Conservation (phyloP, 2,113 vertebrate genomes). For the Phaetusa simplex region DNA sequence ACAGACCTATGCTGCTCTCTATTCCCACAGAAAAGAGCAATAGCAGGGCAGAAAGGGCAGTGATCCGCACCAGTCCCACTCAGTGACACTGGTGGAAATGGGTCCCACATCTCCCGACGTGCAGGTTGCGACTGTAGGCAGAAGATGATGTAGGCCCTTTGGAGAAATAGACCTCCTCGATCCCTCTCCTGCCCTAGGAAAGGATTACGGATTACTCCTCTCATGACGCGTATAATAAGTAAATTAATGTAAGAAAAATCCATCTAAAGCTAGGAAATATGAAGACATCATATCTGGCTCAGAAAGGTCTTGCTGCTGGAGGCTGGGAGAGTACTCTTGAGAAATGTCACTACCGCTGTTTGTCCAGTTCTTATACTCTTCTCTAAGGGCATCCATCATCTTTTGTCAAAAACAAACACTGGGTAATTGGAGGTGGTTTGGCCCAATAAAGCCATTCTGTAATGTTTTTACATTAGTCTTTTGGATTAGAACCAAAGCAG, state of each 20-base stretch:
- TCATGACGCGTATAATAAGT: neutral
- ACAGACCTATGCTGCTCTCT: no score
- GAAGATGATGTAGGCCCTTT: neutral
- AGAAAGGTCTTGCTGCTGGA: neutral
- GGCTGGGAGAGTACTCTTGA: neutral
- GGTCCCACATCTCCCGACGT: neutral
- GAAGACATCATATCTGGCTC: neutral
- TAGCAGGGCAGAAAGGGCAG: neutral
- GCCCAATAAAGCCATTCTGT: neutral
- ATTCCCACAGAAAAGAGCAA: neutral
- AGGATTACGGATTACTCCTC: neutral
- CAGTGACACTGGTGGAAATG: neutral
- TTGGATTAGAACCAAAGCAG: neutral
- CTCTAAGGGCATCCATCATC: neutral
- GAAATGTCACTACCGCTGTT: neutral
- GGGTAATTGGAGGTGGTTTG: neutral
- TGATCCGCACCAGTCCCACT: neutral
- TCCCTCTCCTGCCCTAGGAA: neutral
- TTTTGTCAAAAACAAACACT: neutral
- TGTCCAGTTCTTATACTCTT: neutral
- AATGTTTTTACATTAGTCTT: neutral
- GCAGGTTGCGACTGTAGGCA: neutral
- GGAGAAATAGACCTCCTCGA: neutral
- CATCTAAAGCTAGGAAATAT: neutral
- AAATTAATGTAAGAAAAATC: neutral